Evolutionary conservation across 2,888 invertebrate genomes (phyloP).

Genomic region (Synanthedon andrenaeformis): DNA sequence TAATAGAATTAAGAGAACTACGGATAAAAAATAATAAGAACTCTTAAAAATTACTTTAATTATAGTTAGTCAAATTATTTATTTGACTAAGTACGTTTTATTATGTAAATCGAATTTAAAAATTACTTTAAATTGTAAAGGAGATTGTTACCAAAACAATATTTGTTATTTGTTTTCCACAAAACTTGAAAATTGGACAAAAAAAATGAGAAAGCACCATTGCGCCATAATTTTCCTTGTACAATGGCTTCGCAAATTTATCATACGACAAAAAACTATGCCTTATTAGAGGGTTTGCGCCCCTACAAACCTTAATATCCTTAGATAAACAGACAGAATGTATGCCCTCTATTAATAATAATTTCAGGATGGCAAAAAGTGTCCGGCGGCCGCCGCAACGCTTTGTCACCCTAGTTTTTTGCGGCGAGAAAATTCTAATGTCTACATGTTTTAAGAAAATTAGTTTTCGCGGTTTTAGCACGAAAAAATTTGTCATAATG

Average conservation of each 20-base stretch:
- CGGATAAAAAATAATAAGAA: too few relatives aligned
- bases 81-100: too few relatives aligned
- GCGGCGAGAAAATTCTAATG: conserved; percentile 18
- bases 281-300: conserved; percentile 50
- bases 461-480: conserved; percentile 16
- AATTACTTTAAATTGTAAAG: too few relatives aligned
- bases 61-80: too few relatives aligned
- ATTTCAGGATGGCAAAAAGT: conserved; percentile 54
- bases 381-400: conserved; percentile 9
- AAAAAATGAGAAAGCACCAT: not conserved
- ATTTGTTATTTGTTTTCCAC: too few relatives aligned
- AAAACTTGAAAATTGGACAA: not conserved
- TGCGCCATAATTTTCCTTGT: conserved; percentile 14
- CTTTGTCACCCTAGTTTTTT: conserved; percentile 10
- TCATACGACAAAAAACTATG: conserved; percentile 48
- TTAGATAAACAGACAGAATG: conserved; percentile 57
- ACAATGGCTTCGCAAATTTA: conserved; percentile 37
- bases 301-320: conserved; percentile 36
- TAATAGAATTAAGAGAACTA: too few relatives aligned
- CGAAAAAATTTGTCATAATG: not conserved
- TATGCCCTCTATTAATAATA: conserved; percentile 62
- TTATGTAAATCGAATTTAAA: too few relatives aligned
- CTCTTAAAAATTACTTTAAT: too few relatives aligned
- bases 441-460: conserved; percentile 43
- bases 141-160: too few relatives aligned